These are phyloP conservation scores for Dysidea cf. avara DNA, from an alignment of 37 sponge, comb jelly and placozoan species.

Conservation along the genomic window DNA sequence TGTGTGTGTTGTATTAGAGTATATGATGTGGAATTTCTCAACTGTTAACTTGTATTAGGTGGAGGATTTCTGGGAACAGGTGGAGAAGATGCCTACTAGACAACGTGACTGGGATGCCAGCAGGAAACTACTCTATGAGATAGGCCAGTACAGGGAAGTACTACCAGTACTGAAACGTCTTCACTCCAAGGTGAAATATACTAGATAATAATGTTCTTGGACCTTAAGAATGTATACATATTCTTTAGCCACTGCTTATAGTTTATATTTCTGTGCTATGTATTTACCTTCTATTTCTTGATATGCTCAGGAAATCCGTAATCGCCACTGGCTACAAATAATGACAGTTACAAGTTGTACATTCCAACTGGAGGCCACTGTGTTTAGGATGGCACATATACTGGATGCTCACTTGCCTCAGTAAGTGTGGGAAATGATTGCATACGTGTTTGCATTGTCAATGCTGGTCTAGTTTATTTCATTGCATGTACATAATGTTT, in stretches of 20 bases:
- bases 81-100: constrained; percentile 61
- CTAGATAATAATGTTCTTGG: constrained; percentile 2
- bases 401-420: constrained; percentile 68
- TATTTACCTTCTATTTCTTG: background rate
- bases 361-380: constrained; percentile 85
- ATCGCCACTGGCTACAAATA: constrained; percentile 89
- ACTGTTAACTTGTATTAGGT: constrained; percentile 42
- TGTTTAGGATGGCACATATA: constrained; percentile 77
- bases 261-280: too few relatives aligned
- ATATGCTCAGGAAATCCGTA: constrained; percentile 56
- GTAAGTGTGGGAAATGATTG: too few relatives aligned
- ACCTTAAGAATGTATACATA: background rate
- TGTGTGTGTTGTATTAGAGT: constrained; percentile 6
- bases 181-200: constrained; percentile 55
- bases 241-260: too few relatives aligned
- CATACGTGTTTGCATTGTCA: too few relatives aligned
- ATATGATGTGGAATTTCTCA: constrained; percentile 11
- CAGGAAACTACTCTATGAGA: constrained; percentile 60
- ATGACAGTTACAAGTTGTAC: constrained; percentile 80
- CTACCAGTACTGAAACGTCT: constrained; percentile 80
- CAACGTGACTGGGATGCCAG: constrained; percentile 85
- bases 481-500: background rate
- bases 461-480: background rate
- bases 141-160: constrained; percentile 53
- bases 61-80: constrained; percentile 61